phyloP scores from a whole-genome alignment of 2,797 vertebrate genomes.

The Enteromius afrohamiltoni region DNA sequence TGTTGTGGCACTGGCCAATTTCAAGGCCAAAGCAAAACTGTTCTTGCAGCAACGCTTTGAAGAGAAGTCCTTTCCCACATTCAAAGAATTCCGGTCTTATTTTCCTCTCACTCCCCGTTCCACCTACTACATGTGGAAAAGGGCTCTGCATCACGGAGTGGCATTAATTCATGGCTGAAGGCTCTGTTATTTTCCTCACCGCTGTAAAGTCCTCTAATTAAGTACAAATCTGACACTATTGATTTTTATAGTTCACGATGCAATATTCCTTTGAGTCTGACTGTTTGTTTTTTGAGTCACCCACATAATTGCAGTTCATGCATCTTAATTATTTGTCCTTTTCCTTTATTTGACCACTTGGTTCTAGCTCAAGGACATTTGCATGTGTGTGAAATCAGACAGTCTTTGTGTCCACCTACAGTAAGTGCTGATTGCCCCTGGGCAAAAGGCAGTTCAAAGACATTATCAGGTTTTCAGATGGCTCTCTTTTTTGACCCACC shows the following conservation, averaged over 20 bases:
- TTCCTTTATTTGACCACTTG: slow-evolving; percentile 60
- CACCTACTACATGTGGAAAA: slow-evolving; percentile 99
- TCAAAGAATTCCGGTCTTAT: slow-evolving; percentile 91
- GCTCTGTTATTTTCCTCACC: not conserved
- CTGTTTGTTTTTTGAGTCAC: not conserved
- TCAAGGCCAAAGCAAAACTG: slow-evolving; percentile 95
- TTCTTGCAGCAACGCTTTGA: slow-evolving; percentile 94
- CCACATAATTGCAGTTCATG: slow-evolving; percentile 65
- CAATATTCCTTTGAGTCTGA: slow-evolving; percentile 3
- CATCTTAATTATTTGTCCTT: slow-evolving; percentile 61
- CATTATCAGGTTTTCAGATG: slow-evolving; percentile 55
- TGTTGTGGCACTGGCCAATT: slow-evolving; percentile 87
- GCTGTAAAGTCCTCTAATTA: not conserved
- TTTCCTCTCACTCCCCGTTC: slow-evolving; percentile 93
- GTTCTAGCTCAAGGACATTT: slow-evolving; percentile 74
- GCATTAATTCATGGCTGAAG: slow-evolving; percentile 85
- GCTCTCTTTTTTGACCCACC: slow-evolving; percentile 63
- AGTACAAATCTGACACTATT: not conserved
- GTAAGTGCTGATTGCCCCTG: slow-evolving; percentile 66
- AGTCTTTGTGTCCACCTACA: slow-evolving; percentile 60
- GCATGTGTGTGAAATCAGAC: slow-evolving; percentile 77
- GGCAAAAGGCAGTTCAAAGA: slow-evolving; percentile 80
- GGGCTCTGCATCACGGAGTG: slow-evolving; percentile 90
- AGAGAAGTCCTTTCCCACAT: slow-evolving; percentile 92
- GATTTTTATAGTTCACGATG: not conserved